Percentiles rank a stretch among this genome's conserved stretches.
phyloP scores from a whole-genome alignment of 2,797 vertebrate species.

The Leuciscus waleckii region DNA sequence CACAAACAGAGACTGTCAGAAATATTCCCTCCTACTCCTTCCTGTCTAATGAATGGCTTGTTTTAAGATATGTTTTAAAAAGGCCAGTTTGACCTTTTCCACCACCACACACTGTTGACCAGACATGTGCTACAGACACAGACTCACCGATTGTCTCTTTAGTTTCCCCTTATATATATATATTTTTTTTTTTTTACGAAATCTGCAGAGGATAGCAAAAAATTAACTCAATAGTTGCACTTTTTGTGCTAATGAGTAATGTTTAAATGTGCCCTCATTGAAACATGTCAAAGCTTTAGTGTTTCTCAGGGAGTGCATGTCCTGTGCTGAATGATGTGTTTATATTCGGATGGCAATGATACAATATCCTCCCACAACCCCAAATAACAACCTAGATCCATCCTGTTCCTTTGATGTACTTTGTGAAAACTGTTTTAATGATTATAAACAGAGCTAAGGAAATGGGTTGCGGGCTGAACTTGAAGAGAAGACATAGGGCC shows the following conservation, averaged over 20 bases:
- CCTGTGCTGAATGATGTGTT: constrained; percentile 22
- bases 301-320: neutral
- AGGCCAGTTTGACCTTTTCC: constrained; percentile 73
- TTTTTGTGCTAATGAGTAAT: neutral
- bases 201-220: neutral
- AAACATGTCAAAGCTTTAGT: neutral
- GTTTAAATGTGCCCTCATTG: neutral
- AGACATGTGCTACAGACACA: constrained; percentile 45
- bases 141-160: constrained; percentile 33
- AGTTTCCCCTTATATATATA: constrained; percentile 8
- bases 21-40: constrained; percentile 61
- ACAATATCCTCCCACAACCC: neutral
- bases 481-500: neutral
- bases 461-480: neutral
- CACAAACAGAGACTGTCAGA: constrained; percentile 40
- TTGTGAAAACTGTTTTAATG: constrained; percentile 20
- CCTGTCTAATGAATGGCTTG: constrained; percentile 75
- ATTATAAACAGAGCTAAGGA: constrained; percentile 21
- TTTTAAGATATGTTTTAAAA: constrained; percentile 70
- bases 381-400: neutral
- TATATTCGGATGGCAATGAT: constrained; percentile 18
- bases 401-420: neutral
- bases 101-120: constrained; percentile 56
- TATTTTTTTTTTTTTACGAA: neutral
- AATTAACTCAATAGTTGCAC: neutral